Evolutionary conservation across 2,888 invertebrate species (phyloP), one percentile per base, ranked within the genome.

Genomic region (Eretmocerus hayati): DNA sequence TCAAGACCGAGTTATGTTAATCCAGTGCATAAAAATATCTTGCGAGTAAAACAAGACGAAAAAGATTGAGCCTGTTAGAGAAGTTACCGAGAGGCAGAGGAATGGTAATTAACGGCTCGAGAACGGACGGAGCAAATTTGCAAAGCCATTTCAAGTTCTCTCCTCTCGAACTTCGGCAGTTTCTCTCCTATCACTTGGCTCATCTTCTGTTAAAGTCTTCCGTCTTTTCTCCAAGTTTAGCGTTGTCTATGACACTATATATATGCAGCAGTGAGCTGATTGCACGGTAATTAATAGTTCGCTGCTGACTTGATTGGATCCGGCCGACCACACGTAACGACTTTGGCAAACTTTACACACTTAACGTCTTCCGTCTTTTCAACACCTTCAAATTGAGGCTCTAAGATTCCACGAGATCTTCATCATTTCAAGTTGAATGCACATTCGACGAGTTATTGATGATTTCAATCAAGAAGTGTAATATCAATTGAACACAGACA

Each of bases 91-190:
- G 11, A 11, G 26, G 26, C 11, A 26, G 6, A 1, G 8, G 26
- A 11, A 26, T 41, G 46, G 61, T 66, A 67, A 69, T 69, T 69
- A 69, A 61, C 58, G 60, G 35, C 50, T 56, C 55, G 58, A 58
- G 61, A 62, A 61, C 50, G 59, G 57, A 40, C 57, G 56, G 62
- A 59, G 65, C 56, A 69, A 69, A 70, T 69, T 70, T 69, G 63
- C 66, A 62, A 64, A 68, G 65, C 68, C 64, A 69, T 67, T 69
- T 69, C 64, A 66, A 67, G 66, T 63, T 67, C 40, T 36, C 39
- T 39, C n/a, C 18, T 11, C 20, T 20, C 30, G n/a, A n/a, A n/a
- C n/a, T n/a, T n/a, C n/a, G n/a, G n/a, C n/a, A 9, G 4, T 13
- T 8, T 13, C 31, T 23, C 15, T 30, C n/a, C 6, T 9, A 11